Conservation (phyloP, 2,888 invertebrate species). For the Pristionchus entomophagus region DNA sequence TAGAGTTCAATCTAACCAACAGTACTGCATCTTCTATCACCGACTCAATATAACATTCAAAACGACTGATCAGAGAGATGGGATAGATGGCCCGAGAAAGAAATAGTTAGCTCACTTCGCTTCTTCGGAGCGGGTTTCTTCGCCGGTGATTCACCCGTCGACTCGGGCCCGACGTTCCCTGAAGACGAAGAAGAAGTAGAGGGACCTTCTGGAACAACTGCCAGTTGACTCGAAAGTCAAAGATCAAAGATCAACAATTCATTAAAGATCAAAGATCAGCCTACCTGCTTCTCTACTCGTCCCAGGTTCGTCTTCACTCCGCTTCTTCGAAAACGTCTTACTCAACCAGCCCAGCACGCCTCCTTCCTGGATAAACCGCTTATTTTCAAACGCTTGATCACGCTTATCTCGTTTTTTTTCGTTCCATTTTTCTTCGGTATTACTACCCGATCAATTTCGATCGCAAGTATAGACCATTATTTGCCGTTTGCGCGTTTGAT, state of each 20-base stretch:
- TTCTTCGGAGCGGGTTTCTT: background rate
- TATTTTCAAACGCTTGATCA: background rate
- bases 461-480: too few relatives aligned
- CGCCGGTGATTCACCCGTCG: background rate
- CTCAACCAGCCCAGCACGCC: conserved; percentile 42
- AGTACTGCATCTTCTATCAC: too few relatives aligned
- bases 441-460: too few relatives aligned
- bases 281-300: conserved; percentile 46
- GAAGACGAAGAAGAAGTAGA: background rate
- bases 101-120: background rate
- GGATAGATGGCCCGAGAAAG: too few relatives aligned
- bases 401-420: background rate
- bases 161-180: background rate
- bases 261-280: background rate
- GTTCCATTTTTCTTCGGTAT: background rate
- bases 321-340: conserved; percentile 46
- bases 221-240: background rate
- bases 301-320: background rate
- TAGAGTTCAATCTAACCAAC: too few relatives aligned
- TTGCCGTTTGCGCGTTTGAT: background rate
- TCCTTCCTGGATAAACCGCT: conserved; percentile 23
- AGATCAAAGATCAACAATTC: background rate
- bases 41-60: too few relatives aligned
- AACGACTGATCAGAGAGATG: too few relatives aligned
- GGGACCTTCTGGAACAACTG: background rate